Base-by-base conservation (phyloP, 2,113 vertebrate genomes). In the Pangasianodon hypophthalmus region DNA sequence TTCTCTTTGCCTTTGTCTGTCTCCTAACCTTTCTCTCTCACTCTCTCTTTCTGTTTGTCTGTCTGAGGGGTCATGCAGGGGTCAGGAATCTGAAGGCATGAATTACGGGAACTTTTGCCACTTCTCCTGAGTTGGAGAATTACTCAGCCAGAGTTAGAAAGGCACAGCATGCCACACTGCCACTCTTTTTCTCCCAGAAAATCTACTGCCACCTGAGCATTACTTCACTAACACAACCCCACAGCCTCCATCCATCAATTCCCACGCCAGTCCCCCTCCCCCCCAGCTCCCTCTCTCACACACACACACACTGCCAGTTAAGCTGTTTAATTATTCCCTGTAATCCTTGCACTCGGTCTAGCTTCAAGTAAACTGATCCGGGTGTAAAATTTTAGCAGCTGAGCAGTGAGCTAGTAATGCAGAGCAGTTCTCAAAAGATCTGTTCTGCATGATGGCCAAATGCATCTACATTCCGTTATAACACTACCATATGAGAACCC, bases 291-390 rank as follows among this genome's bases (percentile, higher is more conserved):
- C 41, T 26, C 79, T 73, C 67, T n/a, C 13, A 67, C 75, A 80
- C 29, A 75, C 56, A 86, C 84, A 44, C 73, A 88, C 62, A 89
- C 80, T 41, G 19, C 21, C 21, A 60, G 1, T n/a, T 64, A 58
- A 37, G 5, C 79, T 89, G 24, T 87, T 87, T 50, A 69, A 58
- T 89, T 91, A 91, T 89, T 89, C 80, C 56, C 71, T 91, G 46
- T 75, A 89, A 89, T 91, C 85, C 56, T 44, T 89, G 52, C 52
- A 87, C 90, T 89, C 48, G 54, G 13, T 88, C 48, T 62, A 37
- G 64, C 41, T 83, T 19, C 50, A 89, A 87, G n/a, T 48, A 26
- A 58, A 58, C 88, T 83, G 14, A 77, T 52, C 67, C 41, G 2
- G 10, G 60, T 37, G 64, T 71, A 41, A 82, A 73, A 86, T 62